Base-by-base conservation (phyloP, 2,888 invertebrate genomes). In the Erannis defoliaria region DNA sequence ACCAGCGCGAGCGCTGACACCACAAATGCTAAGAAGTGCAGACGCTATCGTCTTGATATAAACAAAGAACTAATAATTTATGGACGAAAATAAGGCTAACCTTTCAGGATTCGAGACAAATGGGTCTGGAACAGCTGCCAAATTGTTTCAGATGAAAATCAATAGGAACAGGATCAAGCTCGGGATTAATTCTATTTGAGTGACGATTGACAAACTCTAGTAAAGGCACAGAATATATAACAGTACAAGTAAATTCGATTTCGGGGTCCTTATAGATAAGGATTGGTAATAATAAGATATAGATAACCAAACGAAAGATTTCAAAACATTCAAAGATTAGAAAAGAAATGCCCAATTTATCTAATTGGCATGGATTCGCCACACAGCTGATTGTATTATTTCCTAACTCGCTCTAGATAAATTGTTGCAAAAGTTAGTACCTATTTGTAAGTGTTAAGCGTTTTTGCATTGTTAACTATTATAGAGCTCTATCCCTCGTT, bases 321-420 rank as follows among this genome's bases (percentile, higher is more conserved):
- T 40, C 48, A 48, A 42, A 54, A 49, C 31, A 58, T 58, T 43
- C 46, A 57, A 61, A 55, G 54, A 62, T 59, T 29, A 26, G 26
- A 54, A 64, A 66, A 71, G 58, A 67, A 64, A 67, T 68, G 51
- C 37, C 64, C 59, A 74, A 72, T 74, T 68, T 64, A 67, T 63
- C 64, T 70, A 75, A 77, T 73, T 76, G 67, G 62, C 62, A 66
- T 60, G 49, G 69, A 72, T 73, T 64, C 66, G 54, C 61, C 70
- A 69, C 72, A 62, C 68, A 55, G 71, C 73, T 48, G 61, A 68
- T 70, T 68, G 71, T 66, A 70, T 66, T 72, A 66, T 77, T 75
- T 76, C 69, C 71, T 63, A 75, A 68, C 62, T 67, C 70, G 73
- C 55, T 74, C 75, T 72, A 70, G 67, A 72, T 77, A 62, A 57